A percentile compares a stretch with the other conserved stretches of the same genome.
These are phyloP conservation scores for Centropyge bicolor DNA, from an alignment of 2,797 vertebrate genomes.

Conservation along the genomic window DNA sequence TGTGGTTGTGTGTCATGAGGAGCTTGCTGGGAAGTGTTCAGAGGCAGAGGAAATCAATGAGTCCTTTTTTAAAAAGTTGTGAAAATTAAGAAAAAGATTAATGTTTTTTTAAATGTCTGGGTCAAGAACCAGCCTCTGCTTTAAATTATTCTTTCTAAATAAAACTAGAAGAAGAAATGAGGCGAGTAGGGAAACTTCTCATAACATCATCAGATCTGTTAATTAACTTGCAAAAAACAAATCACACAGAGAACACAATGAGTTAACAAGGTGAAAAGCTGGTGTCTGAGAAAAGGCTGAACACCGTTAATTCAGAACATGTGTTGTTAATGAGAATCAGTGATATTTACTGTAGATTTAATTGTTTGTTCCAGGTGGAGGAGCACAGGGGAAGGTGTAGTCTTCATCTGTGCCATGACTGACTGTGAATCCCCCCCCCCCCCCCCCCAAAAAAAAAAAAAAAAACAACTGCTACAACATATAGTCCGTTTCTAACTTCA, in stretches of 20 bases:
- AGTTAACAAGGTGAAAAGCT: not conserved
- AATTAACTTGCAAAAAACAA: slow-evolving; percentile 19
- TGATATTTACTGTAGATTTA: slow-evolving; percentile 6
- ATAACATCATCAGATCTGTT: slow-evolving; percentile 24
- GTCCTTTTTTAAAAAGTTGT: not conserved
- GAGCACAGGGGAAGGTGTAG: slow-evolving; percentile 78
- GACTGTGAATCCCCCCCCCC: not conserved
- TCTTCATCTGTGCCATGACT: slow-evolving; percentile 68
- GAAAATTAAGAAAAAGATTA: not conserved
- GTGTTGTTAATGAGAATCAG: not conserved
- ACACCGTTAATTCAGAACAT: not conserved
- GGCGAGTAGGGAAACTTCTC: not conserved
- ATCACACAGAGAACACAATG: not conserved
- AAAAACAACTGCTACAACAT: not conserved
- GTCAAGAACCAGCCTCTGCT: not conserved
- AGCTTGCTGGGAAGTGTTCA: not conserved
- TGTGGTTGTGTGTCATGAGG: not conserved
- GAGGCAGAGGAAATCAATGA: no score
- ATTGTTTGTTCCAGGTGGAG: slow-evolving; percentile 39
- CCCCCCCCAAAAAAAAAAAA: no score
- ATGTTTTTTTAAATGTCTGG: not conserved
- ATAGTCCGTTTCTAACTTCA: not conserved
- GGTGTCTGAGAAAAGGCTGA: slow-evolving; percentile 13
- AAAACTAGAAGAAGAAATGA: not conserved
- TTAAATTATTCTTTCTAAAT: slow-evolving; percentile 6